These are phyloP conservation scores for Pongo pygmaeus DNA, from an alignment of 2,113 vertebrate genomes.

Conservation along the genomic window DNA sequence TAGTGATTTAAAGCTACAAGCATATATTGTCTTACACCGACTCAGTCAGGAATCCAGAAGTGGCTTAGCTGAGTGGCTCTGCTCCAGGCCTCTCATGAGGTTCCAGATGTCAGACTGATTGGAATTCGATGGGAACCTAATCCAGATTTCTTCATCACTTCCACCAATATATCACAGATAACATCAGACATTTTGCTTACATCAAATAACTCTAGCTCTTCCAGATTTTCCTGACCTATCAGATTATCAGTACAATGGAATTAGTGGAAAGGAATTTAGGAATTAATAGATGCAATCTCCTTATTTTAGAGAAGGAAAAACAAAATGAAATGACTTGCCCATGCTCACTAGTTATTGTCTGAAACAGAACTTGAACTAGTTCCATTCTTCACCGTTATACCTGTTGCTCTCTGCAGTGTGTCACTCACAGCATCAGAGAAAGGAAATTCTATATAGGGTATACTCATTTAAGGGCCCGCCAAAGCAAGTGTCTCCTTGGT, in stretches of 20 bases:
- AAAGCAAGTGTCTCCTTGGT: neutral
- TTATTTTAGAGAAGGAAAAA: constrained; percentile 40
- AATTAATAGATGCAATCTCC: neutral
- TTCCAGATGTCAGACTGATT: neutral
- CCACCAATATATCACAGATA: neutral
- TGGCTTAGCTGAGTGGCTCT: neutral
- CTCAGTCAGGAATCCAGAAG: neutral
- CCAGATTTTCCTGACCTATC: neutral
- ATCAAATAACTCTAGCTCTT: neutral
- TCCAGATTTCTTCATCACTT: neutral
- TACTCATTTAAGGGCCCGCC: neutral
- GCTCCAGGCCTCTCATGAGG: neutral
- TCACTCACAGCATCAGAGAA: neutral
- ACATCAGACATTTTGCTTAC: constrained; percentile 1
- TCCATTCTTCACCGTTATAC: neutral
- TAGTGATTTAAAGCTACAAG: neutral
- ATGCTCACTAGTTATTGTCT: neutral
- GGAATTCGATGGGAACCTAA: neutral
- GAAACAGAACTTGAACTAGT: neutral
- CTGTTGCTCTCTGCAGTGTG: neutral
- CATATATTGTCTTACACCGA: neutral
- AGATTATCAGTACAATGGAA: neutral
- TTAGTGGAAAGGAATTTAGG: neutral
- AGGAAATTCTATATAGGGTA: neutral
- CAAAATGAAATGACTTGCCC: neutral